A percentile compares a stretch with the other conserved stretches of the same genome.
These are phyloP conservation scores for Bos indicus DNA, from an alignment of 2,113 vertebrate species.

Conservation along the genomic window DNA sequence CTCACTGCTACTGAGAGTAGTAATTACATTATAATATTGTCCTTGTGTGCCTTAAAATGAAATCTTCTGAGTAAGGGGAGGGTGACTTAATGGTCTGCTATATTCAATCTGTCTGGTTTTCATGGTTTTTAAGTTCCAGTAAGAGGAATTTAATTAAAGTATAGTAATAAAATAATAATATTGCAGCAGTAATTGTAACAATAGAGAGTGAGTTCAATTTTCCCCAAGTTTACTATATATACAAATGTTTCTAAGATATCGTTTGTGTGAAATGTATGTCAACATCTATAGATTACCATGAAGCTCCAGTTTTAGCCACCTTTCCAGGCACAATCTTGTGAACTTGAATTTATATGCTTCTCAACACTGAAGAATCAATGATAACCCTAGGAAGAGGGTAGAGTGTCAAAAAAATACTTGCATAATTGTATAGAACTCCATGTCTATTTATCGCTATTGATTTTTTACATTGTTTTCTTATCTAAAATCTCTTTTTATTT, in stretches of 20 bases:
- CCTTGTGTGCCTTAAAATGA: conserved; percentile 21
- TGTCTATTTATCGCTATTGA: neutral
- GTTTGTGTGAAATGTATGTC: neutral
- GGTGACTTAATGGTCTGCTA: conserved; percentile 16
- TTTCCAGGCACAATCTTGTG: neutral
- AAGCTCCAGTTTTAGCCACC: neutral
- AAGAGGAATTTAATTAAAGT: conserved; percentile 47
- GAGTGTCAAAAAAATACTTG: neutral
- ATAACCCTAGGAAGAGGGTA: neutral
- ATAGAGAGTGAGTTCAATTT: neutral
- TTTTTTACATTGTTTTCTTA: neutral
- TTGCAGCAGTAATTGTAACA: neutral
- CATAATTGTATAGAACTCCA: neutral
- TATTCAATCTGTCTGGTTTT: conserved; percentile 20
- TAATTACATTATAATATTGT: conserved; percentile 48
- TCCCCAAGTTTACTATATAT: neutral
- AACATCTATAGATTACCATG: neutral
- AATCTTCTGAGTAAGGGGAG: conserved; percentile 1
- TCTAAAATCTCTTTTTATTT: neutral
- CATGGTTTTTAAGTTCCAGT: conserved; percentile 36
- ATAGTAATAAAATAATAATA: conserved; percentile 55
- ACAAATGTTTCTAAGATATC: neutral
- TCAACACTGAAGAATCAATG: neutral
- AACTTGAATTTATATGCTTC: neutral
- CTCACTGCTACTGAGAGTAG: conserved; percentile 17